Conservation (phyloP, 2,113 vertebrate genomes). For the Corythaeola cristata region DNA sequence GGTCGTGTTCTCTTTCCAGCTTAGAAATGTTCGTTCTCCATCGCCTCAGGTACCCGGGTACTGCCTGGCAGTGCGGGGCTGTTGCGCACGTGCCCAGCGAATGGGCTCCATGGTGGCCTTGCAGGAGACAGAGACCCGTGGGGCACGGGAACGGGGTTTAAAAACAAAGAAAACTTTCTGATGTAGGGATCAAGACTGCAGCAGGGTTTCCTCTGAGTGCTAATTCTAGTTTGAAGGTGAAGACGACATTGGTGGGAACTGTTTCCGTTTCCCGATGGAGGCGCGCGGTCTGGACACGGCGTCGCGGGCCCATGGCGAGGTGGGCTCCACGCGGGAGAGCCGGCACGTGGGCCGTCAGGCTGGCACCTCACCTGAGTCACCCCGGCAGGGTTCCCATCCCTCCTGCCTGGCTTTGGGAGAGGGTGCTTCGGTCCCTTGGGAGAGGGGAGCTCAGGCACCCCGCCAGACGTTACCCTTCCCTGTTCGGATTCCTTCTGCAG, state of each 20-base stretch:
- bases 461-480: not conserved
- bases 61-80: rapidly evolving
- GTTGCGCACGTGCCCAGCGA: rapidly evolving
- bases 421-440: not conserved
- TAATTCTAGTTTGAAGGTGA: not conserved
- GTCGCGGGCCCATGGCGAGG: rapidly evolving
- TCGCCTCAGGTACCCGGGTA: not conserved
- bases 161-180: not conserved
- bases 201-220: not conserved
- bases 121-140: not conserved
- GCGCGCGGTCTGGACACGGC: rapidly evolving
- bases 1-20: rapidly evolving
- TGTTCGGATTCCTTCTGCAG: not conserved
- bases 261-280: not conserved
- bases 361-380: not conserved
- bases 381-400: not conserved
- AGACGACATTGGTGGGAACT: not conserved
- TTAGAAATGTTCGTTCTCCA: rapidly evolving
- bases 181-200: not conserved
- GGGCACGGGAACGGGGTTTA: not conserved
- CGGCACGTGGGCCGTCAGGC: not conserved
- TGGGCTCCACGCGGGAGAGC: rapidly evolving
- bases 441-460: not conserved
- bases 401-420: too few relatives aligned
- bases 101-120: rapidly evolving